A percentile compares a stretch with the other conserved stretches of the same genome.
Evolutionary conservation across 2,797 vertebrate species (phyloP).

Genomic region (Hyperoplus immaculatus): DNA sequence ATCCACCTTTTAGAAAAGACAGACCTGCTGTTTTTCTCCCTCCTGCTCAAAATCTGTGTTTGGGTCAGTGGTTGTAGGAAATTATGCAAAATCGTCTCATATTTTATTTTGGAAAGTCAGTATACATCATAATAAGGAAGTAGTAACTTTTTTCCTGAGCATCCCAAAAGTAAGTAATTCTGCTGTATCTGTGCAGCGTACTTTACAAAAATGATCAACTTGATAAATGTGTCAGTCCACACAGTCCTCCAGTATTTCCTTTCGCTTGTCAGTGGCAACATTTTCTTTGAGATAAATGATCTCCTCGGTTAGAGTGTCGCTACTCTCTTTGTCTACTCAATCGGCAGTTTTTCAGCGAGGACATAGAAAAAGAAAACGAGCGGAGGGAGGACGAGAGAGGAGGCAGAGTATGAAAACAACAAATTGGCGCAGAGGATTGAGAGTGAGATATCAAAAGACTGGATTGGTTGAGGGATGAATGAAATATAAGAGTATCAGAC

Average conservation of each 20-base stretch:
- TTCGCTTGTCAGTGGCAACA: constrained; percentile 72
- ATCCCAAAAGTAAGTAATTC: constrained; percentile 48
- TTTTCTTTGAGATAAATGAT: constrained; percentile 72
- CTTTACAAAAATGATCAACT: constrained; percentile 69
- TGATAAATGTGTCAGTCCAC: constrained; percentile 71
- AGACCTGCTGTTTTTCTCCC: constrained; percentile 33
- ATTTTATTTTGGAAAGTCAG: constrained; percentile 43
- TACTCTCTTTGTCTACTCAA: constrained; percentile 69
- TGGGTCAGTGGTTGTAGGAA: constrained; percentile 34
- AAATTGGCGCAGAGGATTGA: constrained; percentile 76
- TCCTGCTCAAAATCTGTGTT: constrained; percentile 53
- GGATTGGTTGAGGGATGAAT: constrained; percentile 69
- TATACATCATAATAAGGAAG: constrained; percentile 48
- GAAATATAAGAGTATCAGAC: constrained; percentile 67
- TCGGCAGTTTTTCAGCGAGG: constrained; percentile 62
- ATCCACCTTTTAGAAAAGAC: constrained; percentile 62
- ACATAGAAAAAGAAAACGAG: constrained; percentile 24
- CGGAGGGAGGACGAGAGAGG: constrained; percentile 61
- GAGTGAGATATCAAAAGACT: constrained; percentile 78
- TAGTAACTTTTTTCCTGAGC: constrained; percentile 35
- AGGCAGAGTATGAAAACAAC: constrained; percentile 74
- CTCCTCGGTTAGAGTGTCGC: constrained; percentile 58
- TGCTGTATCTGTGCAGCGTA: constrained; percentile 53
- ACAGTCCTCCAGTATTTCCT: constrained; percentile 60
- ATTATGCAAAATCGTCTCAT: constrained; percentile 50